phyloP scores from a whole-genome alignment of 2,888 invertebrate genomes.

The Malthinus flaveolus region DNA sequence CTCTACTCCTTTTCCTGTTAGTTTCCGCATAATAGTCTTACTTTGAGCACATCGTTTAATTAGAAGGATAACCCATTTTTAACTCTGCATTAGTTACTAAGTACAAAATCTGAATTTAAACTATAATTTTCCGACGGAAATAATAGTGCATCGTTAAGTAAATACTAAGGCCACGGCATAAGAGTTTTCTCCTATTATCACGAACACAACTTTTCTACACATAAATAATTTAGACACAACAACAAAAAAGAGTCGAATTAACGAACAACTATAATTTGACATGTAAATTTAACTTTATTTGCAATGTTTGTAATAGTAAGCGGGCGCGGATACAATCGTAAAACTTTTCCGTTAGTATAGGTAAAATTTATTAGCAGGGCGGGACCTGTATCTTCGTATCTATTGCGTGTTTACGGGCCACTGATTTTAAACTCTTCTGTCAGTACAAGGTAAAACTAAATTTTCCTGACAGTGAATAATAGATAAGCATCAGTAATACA shows the following conservation, averaged over 20 bases:
- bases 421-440: constrained; percentile 28
- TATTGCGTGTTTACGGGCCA: constrained; percentile 31
- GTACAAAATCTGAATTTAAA: too few species aligned
- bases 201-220: not conserved
- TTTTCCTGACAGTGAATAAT: constrained; percentile 16
- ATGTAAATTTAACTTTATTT: constrained; percentile 27
- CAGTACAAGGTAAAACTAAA: constrained; percentile 25
- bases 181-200: not conserved
- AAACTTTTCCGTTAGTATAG: constrained; percentile 18
- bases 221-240: not conserved
- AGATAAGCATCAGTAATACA: constrained; percentile 22
- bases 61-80: too few species aligned
- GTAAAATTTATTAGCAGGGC: constrained; percentile 26
- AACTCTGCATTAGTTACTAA: too few species aligned
- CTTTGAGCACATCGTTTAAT: too few species aligned
- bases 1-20: too few species aligned
- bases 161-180: too few species aligned
- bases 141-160: too few species aligned
- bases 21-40: too few species aligned
- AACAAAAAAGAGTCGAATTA: constrained; percentile 14
- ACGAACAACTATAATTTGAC: constrained; percentile 22
- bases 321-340: constrained; percentile 8
- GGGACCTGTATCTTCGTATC: constrained; percentile 29
- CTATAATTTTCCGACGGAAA: too few species aligned
- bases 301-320: constrained; percentile 14